A percentile compares a stretch with the other conserved stretches of the same genome.
Evolutionary conservation across 2,797 vertebrate species (phyloP).

Genomic region (Ctenopoma kingsleyae): DNA sequence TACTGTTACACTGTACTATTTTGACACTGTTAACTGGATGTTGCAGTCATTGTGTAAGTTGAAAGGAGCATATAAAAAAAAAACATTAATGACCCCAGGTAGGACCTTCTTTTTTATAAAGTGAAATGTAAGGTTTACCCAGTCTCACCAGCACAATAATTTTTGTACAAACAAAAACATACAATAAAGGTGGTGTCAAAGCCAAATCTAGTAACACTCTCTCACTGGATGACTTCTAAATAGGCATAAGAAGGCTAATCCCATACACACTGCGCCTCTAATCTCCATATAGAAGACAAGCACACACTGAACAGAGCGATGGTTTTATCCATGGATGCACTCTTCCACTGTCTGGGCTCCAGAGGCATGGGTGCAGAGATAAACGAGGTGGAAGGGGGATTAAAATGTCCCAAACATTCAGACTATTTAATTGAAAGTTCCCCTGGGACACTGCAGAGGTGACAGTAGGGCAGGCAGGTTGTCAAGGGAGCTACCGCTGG

Average conservation of each 20-base stretch:
- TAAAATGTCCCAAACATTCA: conserved; percentile 80
- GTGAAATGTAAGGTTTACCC: background rate
- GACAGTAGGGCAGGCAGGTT: conserved; percentile 49
- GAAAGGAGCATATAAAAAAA: no score
- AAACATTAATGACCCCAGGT: no score
- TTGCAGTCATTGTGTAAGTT: no score
- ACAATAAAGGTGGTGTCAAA: conserved; percentile 11
- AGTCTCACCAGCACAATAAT: background rate
- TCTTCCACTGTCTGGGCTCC: conserved; percentile 64
- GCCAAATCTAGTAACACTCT: conserved; percentile 14
- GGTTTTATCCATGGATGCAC: conserved; percentile 68
- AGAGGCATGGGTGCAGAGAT: conserved; percentile 78
- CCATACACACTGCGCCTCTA: conserved; percentile 46
- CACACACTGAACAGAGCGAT: conserved; percentile 52
- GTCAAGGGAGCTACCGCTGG: conserved; percentile 70
- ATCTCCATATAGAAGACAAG: conserved; percentile 68
- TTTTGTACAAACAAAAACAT: background rate
- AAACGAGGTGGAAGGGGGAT: conserved; percentile 79
- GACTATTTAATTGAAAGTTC: conserved; percentile 85
- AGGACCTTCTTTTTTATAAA: background rate
- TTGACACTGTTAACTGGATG: no score
- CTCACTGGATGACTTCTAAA: conserved; percentile 31
- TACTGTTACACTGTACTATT: no score
- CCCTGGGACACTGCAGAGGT: conserved; percentile 63
- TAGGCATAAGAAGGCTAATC: conserved; percentile 50